Evolutionary conservation across 2,797 vertebrate species (phyloP).

Genomic region (Alcedo atthis): DNA sequence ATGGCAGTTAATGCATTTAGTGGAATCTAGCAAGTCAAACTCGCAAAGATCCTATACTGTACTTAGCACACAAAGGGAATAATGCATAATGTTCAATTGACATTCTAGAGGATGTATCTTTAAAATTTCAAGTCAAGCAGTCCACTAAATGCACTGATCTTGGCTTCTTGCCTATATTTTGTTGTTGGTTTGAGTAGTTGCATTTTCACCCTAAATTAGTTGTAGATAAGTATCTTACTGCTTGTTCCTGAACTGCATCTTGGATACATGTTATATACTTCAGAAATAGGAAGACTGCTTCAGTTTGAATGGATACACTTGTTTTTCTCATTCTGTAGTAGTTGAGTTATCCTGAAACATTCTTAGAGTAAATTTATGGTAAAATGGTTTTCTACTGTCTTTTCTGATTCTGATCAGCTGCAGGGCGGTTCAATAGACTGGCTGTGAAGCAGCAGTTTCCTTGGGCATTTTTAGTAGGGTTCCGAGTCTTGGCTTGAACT

Average conservation of each 20-base stretch:
- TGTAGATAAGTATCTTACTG: neutral
- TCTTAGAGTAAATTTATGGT: neutral
- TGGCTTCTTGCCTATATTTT: neutral
- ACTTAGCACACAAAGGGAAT: neutral
- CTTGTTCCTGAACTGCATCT: neutral
- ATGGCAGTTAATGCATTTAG: neutral
- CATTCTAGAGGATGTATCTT: neutral
- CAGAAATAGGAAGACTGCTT: neutral
- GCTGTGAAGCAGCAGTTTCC: neutral
- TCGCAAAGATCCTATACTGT: neutral
- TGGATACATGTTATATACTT: neutral
- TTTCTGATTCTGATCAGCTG: neutral
- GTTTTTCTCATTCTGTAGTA: neutral
- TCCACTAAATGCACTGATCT: neutral
- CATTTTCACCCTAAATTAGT: neutral
- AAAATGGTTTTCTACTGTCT: neutral
- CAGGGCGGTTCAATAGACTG: neutral
- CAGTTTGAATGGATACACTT: neutral
- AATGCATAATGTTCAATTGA: neutral
- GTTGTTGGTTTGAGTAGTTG: neutral
- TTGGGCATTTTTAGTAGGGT: neutral
- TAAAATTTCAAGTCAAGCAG: accelerated
- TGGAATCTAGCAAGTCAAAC: neutral
- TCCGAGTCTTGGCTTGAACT: neutral
- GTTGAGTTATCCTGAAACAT: neutral